These are phyloP conservation scores for Xylota sylvarum DNA, from an alignment of 2,888 invertebrate species.

Conservation along the genomic window DNA sequence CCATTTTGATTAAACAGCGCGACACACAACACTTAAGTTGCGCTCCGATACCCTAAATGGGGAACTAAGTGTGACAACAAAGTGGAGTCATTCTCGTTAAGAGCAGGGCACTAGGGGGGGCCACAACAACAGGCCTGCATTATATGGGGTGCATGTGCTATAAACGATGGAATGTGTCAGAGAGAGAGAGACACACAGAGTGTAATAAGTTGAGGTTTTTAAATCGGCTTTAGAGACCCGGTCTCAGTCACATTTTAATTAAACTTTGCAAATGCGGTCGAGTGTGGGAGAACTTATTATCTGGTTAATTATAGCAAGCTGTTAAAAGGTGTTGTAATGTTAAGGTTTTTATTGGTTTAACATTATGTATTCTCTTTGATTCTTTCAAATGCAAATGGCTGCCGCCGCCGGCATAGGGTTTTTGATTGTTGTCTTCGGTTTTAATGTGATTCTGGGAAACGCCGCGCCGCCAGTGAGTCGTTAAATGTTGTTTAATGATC, in stretches of 20 bases:
- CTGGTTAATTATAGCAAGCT: constrained; percentile 25
- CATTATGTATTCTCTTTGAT: background rate
- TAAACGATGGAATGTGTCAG: constrained; percentile 24
- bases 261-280: constrained; percentile 12
- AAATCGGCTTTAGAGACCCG: constrained; percentile 12
- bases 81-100: constrained; percentile 41
- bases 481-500: constrained; percentile 9
- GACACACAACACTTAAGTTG: constrained; percentile 63
- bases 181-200: background rate
- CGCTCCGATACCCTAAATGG: constrained; percentile 63
- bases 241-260: constrained; percentile 27
- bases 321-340: constrained; percentile 30
- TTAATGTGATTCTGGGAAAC: background rate
- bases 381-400: constrained; percentile 3
- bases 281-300: constrained; percentile 36
- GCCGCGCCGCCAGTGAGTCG: constrained; percentile 4
- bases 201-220: constrained; percentile 18
- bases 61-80: constrained; percentile 38
- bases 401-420: background rate
- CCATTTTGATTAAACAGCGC: constrained; percentile 71
- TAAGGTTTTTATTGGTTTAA: constrained; percentile 15
- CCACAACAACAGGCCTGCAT: background rate
- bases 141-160: constrained; percentile 27
- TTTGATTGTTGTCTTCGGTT: background rate
- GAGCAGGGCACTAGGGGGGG: background rate